Evolutionary conservation across 2,113 vertebrate species (phyloP).

Genomic region (Amphilophus citrinellus): DNA sequence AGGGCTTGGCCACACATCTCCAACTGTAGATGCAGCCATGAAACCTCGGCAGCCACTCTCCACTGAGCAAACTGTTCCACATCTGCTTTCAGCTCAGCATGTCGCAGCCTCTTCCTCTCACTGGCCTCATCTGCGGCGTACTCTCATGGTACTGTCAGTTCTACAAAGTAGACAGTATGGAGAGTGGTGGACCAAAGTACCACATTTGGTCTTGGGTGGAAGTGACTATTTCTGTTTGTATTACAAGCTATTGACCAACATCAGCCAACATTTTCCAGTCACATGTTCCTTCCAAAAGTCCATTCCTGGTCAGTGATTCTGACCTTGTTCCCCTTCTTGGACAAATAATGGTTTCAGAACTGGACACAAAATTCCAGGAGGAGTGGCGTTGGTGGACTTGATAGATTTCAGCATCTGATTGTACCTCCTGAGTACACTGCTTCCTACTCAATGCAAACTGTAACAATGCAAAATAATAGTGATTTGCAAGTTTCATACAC

Average conservation of each 20-base stretch:
- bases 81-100: neutral
- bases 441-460: too few species aligned
- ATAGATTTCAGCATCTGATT: neutral
- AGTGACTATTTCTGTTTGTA: neutral
- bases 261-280: neutral
- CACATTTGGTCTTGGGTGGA: neutral
- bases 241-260: neutral
- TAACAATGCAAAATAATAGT: too few species aligned
- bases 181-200: neutral
- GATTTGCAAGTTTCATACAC: too few species aligned
- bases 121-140: too few species aligned
- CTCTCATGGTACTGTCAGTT: neutral
- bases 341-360: too few species aligned
- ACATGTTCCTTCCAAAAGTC: neutral
- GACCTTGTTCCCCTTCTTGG: neutral
- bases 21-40: neutral
- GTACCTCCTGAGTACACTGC: too few species aligned
- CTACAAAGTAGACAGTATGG: neutral
- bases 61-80: neutral
- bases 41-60: too few species aligned
- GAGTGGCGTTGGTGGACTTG: neutral
- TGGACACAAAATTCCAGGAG: too few species aligned
- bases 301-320: too few species aligned
- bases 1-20: neutral
- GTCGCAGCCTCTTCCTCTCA: neutral